A percentile compares a stretch with the other conserved stretches of the same genome.
Evolutionary conservation across 2,888 invertebrate genomes (phyloP).

Genomic region (Galerucella pusilla): DNA sequence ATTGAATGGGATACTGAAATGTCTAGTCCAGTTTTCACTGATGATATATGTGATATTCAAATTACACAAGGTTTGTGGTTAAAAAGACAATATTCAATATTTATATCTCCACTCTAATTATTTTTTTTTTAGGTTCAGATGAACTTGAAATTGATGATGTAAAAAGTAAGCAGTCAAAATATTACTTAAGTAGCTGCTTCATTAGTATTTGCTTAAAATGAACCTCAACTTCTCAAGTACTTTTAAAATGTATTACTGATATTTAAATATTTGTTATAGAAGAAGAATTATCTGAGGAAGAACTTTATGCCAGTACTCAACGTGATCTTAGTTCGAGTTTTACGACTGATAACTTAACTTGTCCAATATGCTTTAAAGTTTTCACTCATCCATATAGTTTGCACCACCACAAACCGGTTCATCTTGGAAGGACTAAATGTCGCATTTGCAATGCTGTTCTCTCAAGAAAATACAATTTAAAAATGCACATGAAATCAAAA

Average conservation of each 20-base stretch:
- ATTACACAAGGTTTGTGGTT: constrained; percentile 12
- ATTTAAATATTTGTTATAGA: constrained; percentile 32
- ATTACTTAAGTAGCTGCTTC: neutral
- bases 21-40: constrained; percentile 34
- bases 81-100: neutral
- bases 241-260: constrained; percentile 9
- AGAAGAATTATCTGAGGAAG: constrained; percentile 37
- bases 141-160: constrained; percentile 9
- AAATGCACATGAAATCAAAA: constrained; percentile 47
- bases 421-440: constrained; percentile 48
- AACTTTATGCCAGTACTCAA: constrained; percentile 20
- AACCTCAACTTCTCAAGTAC: constrained; percentile 10
- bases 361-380: constrained; percentile 46
- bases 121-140: constrained; percentile 30
- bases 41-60: constrained; percentile 39
- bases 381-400: constrained; percentile 47
- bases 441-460: constrained; percentile 48
- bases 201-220: neutral
- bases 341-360: constrained; percentile 39
- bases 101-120: constrained; percentile 18
- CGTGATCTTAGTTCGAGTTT: constrained; percentile 27
- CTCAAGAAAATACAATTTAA: constrained; percentile 50
- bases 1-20: constrained; percentile 29
- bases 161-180: constrained; percentile 26
- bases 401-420: constrained; percentile 48